Evolutionary conservation across 92 coral and sea anemone species (phyloP).

Genomic region (Isaurus tuberculatus): DNA sequence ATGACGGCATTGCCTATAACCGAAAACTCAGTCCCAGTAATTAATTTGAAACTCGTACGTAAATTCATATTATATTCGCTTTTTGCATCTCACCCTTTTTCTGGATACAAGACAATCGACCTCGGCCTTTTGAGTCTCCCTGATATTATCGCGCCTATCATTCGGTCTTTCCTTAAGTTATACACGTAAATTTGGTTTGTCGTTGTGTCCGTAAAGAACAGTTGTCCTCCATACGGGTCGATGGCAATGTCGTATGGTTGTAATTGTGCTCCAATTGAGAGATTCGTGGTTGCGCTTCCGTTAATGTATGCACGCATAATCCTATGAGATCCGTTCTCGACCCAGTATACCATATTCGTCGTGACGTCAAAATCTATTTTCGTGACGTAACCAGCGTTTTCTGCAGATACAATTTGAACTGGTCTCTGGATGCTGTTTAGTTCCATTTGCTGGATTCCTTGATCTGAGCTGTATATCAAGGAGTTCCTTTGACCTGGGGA

Average conservation of each 20-base stretch:
- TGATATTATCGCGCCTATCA: constrained; percentile 16
- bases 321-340: constrained; percentile 2
- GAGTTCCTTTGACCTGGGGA: constrained; percentile 2
- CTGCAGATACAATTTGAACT: constrained; percentile 2
- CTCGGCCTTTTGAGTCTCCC: constrained; percentile 13
- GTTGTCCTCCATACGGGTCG: constrained; percentile 37
- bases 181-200: constrained; percentile 40
- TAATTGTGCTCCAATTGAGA: neutral
- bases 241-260: constrained; percentile 34
- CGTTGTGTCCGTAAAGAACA: constrained; percentile 28
- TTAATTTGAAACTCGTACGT: too few species aligned
- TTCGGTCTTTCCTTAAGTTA: neutral
- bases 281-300: neutral
- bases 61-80: too few species aligned
- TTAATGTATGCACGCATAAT: constrained; percentile 29
- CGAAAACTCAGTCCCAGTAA: too few species aligned
- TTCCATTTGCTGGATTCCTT: constrained; percentile 11
- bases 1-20: too few species aligned
- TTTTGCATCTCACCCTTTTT: constrained; percentile 17
- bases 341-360: constrained; percentile 34
- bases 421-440: constrained; percentile 22
- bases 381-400: constrained; percentile 21
- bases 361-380: constrained; percentile 30
- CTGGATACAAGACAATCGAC: constrained; percentile 35
- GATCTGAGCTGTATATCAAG: constrained; percentile 28